Evolutionary conservation across 2,888 invertebrate genomes (phyloP).

Genomic region (Auanema freiburgensis): DNA sequence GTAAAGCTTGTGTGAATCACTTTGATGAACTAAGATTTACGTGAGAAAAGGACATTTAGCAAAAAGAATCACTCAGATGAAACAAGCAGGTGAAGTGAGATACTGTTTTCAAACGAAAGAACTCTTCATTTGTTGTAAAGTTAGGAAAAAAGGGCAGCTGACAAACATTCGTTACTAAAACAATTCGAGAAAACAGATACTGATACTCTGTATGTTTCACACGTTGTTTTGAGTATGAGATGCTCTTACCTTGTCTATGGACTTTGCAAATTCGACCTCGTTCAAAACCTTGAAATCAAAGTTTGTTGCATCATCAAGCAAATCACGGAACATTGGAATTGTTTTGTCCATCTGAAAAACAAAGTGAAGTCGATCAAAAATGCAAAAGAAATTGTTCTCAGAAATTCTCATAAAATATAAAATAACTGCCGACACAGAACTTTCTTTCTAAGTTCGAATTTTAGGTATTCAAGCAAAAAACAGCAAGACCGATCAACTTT

Average conservation of each 20-base stretch:
- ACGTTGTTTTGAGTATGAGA: conserved; percentile 1
- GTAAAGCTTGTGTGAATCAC: background rate
- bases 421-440: too few relatives aligned
- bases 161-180: too few relatives aligned
- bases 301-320: conserved; percentile 40
- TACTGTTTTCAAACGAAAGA: too few relatives aligned
- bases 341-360: conserved; percentile 36
- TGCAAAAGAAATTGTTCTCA: background rate
- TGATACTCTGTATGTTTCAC: background rate
- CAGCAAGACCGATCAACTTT: too few relatives aligned
- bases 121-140: too few relatives aligned
- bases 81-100: too few relatives aligned
- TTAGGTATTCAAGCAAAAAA: too few relatives aligned
- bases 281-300: conserved; percentile 49
- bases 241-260: conserved; percentile 41
- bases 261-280: conserved; percentile 47
- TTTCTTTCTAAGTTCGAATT: too few relatives aligned
- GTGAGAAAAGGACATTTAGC: too few relatives aligned
- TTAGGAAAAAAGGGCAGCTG: too few relatives aligned
- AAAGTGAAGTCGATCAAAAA: background rate
- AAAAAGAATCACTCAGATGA: too few relatives aligned
- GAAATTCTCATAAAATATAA: background rate
- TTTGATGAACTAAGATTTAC: background rate
- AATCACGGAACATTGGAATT: conserved; percentile 33
- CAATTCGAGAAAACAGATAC: too few relatives aligned